Base-by-base conservation (phyloP, 2,888 invertebrate genomes). In the Cordilura impudica region DNA sequence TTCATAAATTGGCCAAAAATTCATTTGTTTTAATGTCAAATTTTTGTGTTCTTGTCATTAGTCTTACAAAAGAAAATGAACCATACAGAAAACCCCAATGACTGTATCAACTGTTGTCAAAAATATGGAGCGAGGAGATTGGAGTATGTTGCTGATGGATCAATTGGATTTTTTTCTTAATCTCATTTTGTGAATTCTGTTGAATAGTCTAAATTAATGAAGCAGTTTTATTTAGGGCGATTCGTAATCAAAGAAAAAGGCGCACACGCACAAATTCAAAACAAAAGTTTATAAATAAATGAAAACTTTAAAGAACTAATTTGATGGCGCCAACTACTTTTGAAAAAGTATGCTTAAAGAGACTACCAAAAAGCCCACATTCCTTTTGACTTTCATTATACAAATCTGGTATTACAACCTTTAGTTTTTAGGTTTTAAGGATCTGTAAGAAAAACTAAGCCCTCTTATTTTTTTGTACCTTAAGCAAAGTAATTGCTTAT, bases 11-110 rank as follows among this genome's bases (percentile, higher is more conserved):
- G 77, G 77, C 45, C 69, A 76, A 81, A 76, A 78, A 81, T 81
- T 82, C 82, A 83, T 83, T 83, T 82, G 80, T 83, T 83, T 80
- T 81, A 76, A 66, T 82, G 82, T 80, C 82, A 81, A 53, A 66
- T 73, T 69, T 61, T 65, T 56, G 63, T 70, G 54, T 79, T 77
- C 43, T 67, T 73, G 75, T 82, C 81, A 81, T 82, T 82, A 67
- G 45, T 66, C 21, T 67, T 61, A 61, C 47, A 39, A 54, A 45
- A 56, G 63, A 61, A 63, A 63, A 56, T 60, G 12, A 26, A 26
- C 26, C 14, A 43, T 4, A 43, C 29, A 5, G 19, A 39, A 2
- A 45, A 45, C 43, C 23, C 2, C 21, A 58, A n/a, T 10, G 3
- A 39, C 12, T 39, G 2, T 39, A n/a, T 39, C 35, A 39, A 31